Evolutionary conservation across 64 coral and sea anemone species (phyloP).

Genomic region (Pachyseris speciosa): DNA sequence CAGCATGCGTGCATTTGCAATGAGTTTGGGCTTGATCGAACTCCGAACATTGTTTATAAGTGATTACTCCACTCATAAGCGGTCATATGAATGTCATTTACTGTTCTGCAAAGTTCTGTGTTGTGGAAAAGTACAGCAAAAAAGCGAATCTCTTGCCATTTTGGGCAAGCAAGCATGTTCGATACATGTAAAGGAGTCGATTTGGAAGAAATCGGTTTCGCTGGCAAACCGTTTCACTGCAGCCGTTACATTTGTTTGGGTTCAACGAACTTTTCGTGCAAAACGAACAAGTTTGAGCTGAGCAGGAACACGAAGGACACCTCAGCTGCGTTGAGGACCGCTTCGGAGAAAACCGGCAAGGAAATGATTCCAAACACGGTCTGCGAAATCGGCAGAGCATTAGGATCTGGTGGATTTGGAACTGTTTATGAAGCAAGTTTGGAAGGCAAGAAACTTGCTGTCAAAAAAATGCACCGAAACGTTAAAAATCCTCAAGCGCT

Average conservation of each 20-base stretch:
- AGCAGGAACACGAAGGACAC: conserved; percentile 36
- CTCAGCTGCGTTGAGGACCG: not conserved
- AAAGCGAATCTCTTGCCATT: not conserved
- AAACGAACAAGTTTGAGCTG: conserved; percentile 39
- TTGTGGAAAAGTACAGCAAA: not conserved
- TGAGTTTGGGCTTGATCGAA: not conserved
- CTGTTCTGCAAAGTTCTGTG: not conserved
- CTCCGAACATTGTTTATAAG: not conserved
- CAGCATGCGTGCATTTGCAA: not conserved
- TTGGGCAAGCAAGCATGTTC: not conserved
- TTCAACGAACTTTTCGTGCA: conserved; percentile 59
- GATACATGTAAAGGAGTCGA: conserved; percentile 11
- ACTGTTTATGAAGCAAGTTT: conserved; percentile 88
- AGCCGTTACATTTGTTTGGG: conserved; percentile 3
- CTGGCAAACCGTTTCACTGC: not conserved
- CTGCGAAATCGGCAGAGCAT: conserved; percentile 44
- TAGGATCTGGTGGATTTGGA: conserved; percentile 93
- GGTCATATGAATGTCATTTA: conserved; percentile 39
- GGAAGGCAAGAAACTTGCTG: conserved; percentile 72
- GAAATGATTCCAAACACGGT: conserved; percentile 16
- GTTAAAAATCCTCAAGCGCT: conserved; percentile 84
- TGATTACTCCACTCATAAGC: not conserved
- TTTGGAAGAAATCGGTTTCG: conserved; percentile 15
- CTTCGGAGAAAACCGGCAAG: not conserved
- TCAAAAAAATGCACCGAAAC: conserved; percentile 84